These are phyloP conservation scores for Dicyrtoma fusca DNA, from an alignment of 2,888 invertebrate species.

Conservation along the genomic window DNA sequence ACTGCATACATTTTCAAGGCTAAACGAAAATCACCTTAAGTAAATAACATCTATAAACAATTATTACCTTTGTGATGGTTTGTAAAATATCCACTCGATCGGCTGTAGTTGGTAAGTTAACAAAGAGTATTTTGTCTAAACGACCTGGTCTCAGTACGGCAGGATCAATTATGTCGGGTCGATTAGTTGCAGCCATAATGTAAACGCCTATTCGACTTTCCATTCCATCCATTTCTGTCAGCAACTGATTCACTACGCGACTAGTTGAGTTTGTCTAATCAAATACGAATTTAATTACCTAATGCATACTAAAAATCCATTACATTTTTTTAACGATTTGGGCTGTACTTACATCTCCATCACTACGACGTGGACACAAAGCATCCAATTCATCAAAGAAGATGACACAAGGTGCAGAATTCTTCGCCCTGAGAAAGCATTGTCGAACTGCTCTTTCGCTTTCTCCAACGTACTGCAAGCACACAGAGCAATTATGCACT, in stretches of 20 bases:
- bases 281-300: background rate
- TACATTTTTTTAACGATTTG: no score
- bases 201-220: constrained; percentile 90
- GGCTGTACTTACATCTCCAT: constrained; percentile 65
- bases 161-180: constrained; percentile 95
- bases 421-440: constrained; percentile 87
- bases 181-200: constrained; percentile 93
- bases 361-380: constrained; percentile 84
- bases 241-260: constrained; percentile 92
- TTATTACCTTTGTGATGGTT: constrained; percentile 79
- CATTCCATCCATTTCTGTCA: constrained; percentile 98
- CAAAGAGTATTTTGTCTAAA: constrained; percentile 85
- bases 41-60: background rate
- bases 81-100: constrained; percentile 87
- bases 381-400: constrained; percentile 99
- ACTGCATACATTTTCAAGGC: background rate
- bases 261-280: constrained; percentile 70
- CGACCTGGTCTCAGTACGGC: constrained; percentile 90
- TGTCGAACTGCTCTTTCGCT: constrained; percentile 96
- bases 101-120: constrained; percentile 77
- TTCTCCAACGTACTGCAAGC: constrained; percentile 87
- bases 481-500: background rate
- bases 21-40: background rate
- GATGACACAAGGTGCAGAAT: constrained; percentile 96
- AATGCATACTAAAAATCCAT: no score